Evolutionary conservation across 2,113 vertebrate species (phyloP).

Genomic region (Polypterus senegalus): DNA sequence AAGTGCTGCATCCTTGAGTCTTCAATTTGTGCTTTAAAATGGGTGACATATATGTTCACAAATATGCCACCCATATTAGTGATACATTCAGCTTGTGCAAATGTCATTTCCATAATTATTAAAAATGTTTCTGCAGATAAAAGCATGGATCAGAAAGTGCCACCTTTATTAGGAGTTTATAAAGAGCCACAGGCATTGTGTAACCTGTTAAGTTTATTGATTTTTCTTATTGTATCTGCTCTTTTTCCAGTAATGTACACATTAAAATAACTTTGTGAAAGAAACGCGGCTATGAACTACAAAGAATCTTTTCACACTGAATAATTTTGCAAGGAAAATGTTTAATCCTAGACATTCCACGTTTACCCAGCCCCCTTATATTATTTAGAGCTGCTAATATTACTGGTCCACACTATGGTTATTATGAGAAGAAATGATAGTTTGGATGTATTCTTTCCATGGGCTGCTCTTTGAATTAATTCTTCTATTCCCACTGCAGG

Average conservation of each 20-base stretch:
- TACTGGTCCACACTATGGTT: constrained; percentile 15
- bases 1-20: no score
- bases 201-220: constrained; percentile 43
- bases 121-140: background rate
- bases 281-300: constrained; percentile 9
- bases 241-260: constrained; percentile 22
- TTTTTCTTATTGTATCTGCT: constrained; percentile 25
- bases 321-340: constrained; percentile 10
- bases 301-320: constrained; percentile 11
- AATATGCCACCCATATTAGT: no score
- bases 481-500: constrained; percentile 29
- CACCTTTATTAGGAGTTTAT: background rate
- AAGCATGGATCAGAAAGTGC: background rate
- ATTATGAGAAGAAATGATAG: constrained; percentile 32
- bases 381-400: constrained; percentile 21
- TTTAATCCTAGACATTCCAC: constrained; percentile 10
- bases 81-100: background rate
- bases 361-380: constrained; percentile 18
- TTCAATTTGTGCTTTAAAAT: no score
- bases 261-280: constrained; percentile 19
- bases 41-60: no score
- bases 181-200: constrained; percentile 11
- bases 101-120: background rate
- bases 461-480: constrained; percentile 37
- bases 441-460: constrained; percentile 35